A percentile compares a stretch with the other conserved stretches of the same genome.
phyloP scores from a whole-genome alignment of 2,888 invertebrate genomes.

The Chironomus riparius region DNA sequence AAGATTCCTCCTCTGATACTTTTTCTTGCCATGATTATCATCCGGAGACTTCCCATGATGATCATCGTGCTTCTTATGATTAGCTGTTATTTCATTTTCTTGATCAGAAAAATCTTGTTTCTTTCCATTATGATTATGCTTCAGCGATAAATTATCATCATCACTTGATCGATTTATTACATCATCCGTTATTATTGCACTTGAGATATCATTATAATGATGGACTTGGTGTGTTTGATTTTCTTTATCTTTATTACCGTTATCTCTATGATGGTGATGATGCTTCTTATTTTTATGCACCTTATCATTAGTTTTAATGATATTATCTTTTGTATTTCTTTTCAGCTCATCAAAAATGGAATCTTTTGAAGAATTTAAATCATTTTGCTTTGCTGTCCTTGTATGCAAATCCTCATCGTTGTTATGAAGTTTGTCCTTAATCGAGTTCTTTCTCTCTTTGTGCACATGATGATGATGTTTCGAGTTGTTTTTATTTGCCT shows the following conservation, averaged over 20 bases:
- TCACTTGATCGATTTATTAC: constrained; percentile 28
- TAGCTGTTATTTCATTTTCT: constrained; percentile 18
- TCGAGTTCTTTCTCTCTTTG: not conserved
- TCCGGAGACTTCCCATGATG: constrained; percentile 43
- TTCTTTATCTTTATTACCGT: constrained; percentile 27
- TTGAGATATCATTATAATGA: constrained; percentile 7
- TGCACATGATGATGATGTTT: constrained; percentile 10
- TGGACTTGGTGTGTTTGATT: constrained; percentile 20
- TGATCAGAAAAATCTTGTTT: constrained; percentile 30
- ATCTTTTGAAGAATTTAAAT: constrained; percentile 30
- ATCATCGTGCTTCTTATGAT: constrained; percentile 39
- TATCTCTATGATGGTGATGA: constrained; percentile 11
- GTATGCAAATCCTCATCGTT: not conserved
- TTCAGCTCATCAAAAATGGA: constrained; percentile 34
- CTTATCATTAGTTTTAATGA: constrained; percentile 16
- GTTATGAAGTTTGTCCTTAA: not conserved
- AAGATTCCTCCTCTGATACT: constrained; percentile 29
- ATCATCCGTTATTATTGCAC: constrained; percentile 2
- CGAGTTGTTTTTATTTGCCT: constrained; percentile 1
- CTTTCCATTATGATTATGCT: constrained; percentile 32
- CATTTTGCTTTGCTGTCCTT: not conserved
- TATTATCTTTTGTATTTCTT: constrained; percentile 35
- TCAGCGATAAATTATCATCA: constrained; percentile 1
- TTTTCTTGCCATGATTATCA: constrained; percentile 31
- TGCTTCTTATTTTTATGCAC: constrained; percentile 31